These are phyloP conservation scores for Littorina saxatilis DNA, from an alignment of 1,140 invertebrate genomes.

Conservation along the genomic window DNA sequence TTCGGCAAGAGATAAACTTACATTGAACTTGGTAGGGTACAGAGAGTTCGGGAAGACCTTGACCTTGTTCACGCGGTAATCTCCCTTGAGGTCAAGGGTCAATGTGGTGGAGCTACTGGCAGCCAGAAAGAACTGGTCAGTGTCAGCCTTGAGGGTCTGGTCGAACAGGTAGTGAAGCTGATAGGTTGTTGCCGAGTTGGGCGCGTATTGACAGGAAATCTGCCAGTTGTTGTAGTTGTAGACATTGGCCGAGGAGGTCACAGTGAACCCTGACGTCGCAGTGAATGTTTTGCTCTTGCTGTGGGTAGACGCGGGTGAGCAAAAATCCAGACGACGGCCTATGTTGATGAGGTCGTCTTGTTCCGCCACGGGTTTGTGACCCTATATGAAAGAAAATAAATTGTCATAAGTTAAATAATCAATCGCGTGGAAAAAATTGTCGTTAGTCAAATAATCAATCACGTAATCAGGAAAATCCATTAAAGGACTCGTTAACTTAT, in stretches of 20 bases:
- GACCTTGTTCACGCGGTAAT: conserved; percentile 56
- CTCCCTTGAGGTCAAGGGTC: conserved; percentile 44
- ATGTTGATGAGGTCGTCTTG: conserved; percentile 54
- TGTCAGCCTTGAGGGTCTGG: conserved; percentile 50
- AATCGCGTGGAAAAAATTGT: no score
- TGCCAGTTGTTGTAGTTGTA: conserved; percentile 35
- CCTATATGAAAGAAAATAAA: conserved; percentile 5
- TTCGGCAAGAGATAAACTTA: no score
- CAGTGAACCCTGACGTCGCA: conserved; percentile 46
- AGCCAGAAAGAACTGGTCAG: conserved; percentile 53
- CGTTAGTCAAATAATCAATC: no score
- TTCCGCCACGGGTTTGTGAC: conserved; percentile 50
- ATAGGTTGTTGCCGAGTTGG: conserved; percentile 43
- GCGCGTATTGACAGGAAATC: conserved; percentile 21
- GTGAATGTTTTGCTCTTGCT: conserved; percentile 44
- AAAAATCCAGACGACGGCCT: conserved; percentile 58
- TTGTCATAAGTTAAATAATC: no score
- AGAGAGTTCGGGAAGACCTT: conserved; percentile 49
- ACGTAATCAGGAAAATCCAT: no score
- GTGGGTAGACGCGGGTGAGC: conserved; percentile 30
- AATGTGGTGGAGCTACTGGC: conserved; percentile 45
- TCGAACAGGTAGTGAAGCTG: conserved; percentile 62
- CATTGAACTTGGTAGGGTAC: conserved; percentile 58
- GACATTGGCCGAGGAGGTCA: conserved; percentile 40
- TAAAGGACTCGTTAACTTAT: no score